These are phyloP conservation scores for Melanotaenia boesemani DNA, from an alignment of 2,797 vertebrate genomes.

Conservation along the genomic window DNA sequence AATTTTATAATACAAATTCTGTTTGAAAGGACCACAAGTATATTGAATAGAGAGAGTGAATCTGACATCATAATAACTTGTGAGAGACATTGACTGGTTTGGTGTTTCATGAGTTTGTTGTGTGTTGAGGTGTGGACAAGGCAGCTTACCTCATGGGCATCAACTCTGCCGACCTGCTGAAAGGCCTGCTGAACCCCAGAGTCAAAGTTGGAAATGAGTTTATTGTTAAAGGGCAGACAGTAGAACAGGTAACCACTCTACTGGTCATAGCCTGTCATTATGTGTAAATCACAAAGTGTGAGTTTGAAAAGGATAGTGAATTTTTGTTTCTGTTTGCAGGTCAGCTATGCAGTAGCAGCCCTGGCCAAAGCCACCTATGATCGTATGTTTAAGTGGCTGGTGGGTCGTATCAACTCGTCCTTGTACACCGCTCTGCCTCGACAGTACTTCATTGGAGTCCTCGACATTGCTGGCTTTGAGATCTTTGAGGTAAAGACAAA, in stretches of 20 bases:
- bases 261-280: background rate
- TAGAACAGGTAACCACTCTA: conserved; percentile 88
- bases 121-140: conserved; percentile 89
- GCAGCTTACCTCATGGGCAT: conserved; percentile 95
- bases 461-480: conserved; percentile 97
- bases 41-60: background rate
- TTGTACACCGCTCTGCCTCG: conserved; percentile 90
- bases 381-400: conserved; percentile 95
- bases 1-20: too few relatives aligned
- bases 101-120: background rate
- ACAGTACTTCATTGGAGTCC: conserved; percentile 94
- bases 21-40: background rate
- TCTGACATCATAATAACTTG: background rate
- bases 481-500: conserved; percentile 88
- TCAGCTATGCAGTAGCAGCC: conserved; percentile 90
- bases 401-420: conserved; percentile 91
- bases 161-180: conserved; percentile 93
- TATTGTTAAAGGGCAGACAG: conserved; percentile 93
- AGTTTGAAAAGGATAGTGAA: background rate
- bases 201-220: conserved; percentile 95
- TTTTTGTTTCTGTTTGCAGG: conserved; percentile 74
- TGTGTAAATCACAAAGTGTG: too few relatives aligned
- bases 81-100: background rate
- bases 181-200: conserved; percentile 92
- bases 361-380: conserved; percentile 94